Base-by-base conservation (phyloP, 1,140 invertebrate genomes). In the Ericerus pela region DNA sequence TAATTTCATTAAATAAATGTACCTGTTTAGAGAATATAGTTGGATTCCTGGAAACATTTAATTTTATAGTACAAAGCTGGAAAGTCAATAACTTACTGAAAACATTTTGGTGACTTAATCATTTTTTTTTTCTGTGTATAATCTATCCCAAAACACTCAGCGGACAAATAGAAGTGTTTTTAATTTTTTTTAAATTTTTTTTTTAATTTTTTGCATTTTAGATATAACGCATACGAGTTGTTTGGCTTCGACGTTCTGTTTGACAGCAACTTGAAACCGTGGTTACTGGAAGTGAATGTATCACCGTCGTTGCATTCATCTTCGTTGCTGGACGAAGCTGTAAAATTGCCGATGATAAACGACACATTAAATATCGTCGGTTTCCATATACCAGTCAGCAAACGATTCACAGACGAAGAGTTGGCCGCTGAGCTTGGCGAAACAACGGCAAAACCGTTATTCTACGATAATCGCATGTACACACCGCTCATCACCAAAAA, bases 251-350 rank as follows among this genome's bases (percentile, higher is more conserved):
- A 90, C 67, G 81, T 90, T 0, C 69, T 90, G 11, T 69, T 90
- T 14, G 85, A 90, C 65, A 79, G 84, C 41, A 76, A 81, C 59
- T 67, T 88, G 0, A 92, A 90, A 65, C 92, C 95, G 0, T 99
- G 95, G 94, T 72, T 99, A 11, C 73, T 97, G 52, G 96, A 98
- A 73, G 81, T 96, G 2, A 95, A 97, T 70, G 93, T 99, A 62
- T 96, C 93, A 1, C 95, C 96, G 5, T 86, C 84, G 53, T 71
- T 98, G 55, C 91, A 95, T 67, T 92, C 90, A 59, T 84, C 91
- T 54, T 88, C 92, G 20, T 82, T 87, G 0, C 70, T 97, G 16
- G 95, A 98, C 73, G 73, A 86, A 54, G 84, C 88, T 64, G 91
- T 98, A 27, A 98, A 98, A 67, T 87, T 87, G 12, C 88, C 90